Percentiles rank a stretch among this genome's conserved stretches.
Evolutionary conservation across 1,140 invertebrate genomes (phyloP).

Genomic region (Battus philenor): DNA sequence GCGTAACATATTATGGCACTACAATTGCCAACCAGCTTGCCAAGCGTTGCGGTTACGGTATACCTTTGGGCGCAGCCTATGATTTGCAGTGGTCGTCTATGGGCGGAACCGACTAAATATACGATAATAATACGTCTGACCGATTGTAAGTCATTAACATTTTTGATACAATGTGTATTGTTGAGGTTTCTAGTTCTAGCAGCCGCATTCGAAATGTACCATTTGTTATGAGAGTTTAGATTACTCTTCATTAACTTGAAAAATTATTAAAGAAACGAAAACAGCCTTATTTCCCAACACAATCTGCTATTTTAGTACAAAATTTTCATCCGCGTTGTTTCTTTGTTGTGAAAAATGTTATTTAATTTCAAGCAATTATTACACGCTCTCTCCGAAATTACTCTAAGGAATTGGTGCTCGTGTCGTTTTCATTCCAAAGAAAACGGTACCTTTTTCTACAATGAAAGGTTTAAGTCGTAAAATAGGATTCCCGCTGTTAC

Average conservation of each 20-base stretch:
- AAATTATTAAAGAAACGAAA: constrained; percentile 60
- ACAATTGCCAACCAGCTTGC: too few relatives aligned
- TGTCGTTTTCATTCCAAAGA: constrained; percentile 55
- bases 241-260: constrained; percentile 57
- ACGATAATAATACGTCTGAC: too few relatives aligned
- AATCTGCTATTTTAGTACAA: constrained; percentile 50
- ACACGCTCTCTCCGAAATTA: constrained; percentile 69
- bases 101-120: too few relatives aligned
- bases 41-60: too few relatives aligned
- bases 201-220: constrained; percentile 9
- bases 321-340: constrained; percentile 59
- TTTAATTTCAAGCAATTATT: constrained; percentile 74
- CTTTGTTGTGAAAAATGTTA: constrained; percentile 73
- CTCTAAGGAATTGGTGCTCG: constrained; percentile 62
- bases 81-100: too few relatives aligned
- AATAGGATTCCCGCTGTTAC: constrained; percentile 64
- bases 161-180: too few relatives aligned
- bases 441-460: constrained; percentile 56
- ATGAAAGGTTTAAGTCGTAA: constrained; percentile 62
- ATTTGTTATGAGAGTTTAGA: constrained; percentile 30
- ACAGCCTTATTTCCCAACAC: constrained; percentile 48
- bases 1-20: too few relatives aligned
- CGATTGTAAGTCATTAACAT: too few relatives aligned
- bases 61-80: too few relatives aligned
- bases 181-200: neutral